phyloP scores from a whole-genome alignment of 2,888 invertebrate species.

The Celastrina argiolus region DNA sequence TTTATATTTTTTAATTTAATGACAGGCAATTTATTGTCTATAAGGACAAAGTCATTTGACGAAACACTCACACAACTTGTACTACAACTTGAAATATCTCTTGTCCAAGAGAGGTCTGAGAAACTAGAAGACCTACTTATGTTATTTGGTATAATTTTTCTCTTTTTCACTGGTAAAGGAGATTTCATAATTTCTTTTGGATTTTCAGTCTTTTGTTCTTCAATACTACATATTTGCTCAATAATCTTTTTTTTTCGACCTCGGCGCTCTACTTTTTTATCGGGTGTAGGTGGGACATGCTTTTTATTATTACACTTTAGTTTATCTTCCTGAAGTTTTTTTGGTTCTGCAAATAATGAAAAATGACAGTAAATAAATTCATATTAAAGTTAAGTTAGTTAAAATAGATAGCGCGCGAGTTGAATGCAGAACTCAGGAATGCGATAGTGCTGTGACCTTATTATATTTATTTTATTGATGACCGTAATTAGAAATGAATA shows the following conservation, averaged over 20 bases:
- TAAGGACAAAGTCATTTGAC: slow-evolving; percentile 48
- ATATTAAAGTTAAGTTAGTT: no score
- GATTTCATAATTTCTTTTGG: not conserved
- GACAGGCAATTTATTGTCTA: slow-evolving; percentile 56
- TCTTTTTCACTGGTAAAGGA: slow-evolving; percentile 1
- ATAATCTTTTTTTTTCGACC: not conserved
- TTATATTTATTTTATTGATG: no score
- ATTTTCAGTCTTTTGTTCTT: not conserved
- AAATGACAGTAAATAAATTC: not conserved
- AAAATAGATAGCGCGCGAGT: no score
- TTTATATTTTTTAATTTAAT: slow-evolving; percentile 45
- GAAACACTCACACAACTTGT: slow-evolving; percentile 48
- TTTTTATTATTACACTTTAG: not conserved
- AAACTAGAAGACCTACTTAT: slow-evolving; percentile 41
- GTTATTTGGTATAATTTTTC: slow-evolving; percentile 25
- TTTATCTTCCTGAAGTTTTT: not conserved
- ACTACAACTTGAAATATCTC: slow-evolving; percentile 57
- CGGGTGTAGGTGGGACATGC: not conserved
- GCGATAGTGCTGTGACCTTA: no score
- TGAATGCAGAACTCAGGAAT: no score
- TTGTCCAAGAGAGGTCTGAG: slow-evolving; percentile 57
- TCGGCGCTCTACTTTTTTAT: not conserved
- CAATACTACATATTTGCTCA: not conserved
- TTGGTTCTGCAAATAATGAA: not conserved
- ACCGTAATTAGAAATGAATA: no score